Evolutionary conservation across 2,797 vertebrate species (phyloP).

Genomic region (Catostomus latipinnis): DNA sequence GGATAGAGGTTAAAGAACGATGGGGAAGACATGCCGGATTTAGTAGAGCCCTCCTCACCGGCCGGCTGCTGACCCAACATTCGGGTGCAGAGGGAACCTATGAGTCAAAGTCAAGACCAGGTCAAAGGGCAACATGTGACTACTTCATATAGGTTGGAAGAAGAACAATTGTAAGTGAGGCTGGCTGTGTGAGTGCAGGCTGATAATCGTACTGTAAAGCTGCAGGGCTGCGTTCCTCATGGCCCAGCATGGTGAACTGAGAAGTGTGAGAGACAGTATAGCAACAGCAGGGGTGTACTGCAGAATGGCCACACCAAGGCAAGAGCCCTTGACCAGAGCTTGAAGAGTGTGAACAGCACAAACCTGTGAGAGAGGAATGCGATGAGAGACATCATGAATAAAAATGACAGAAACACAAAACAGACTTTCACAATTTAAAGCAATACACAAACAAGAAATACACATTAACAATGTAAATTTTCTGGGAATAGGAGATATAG

Average conservation of each 20-base stretch:
- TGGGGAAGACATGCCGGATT: slow-evolving; percentile 78
- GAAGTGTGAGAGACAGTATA: slow-evolving; percentile 78
- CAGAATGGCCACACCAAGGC: slow-evolving; percentile 79
- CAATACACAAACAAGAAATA: too few species aligned
- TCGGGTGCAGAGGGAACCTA: slow-evolving; percentile 85
- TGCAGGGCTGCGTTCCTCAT: slow-evolving; percentile 93
- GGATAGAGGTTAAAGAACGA: slow-evolving; percentile 86
- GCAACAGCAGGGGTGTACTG: slow-evolving; percentile 76
- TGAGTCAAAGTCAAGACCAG: background rate
- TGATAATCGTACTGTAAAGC: slow-evolving; percentile 84
- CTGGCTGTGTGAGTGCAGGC: background rate
- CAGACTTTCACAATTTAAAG: too few species aligned
- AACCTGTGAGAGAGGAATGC: slow-evolving; percentile 73
- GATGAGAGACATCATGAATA: background rate
- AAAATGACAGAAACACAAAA: too few species aligned
- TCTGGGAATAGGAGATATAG: too few species aligned
- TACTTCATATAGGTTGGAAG: background rate
- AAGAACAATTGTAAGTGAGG: background rate
- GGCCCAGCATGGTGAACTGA: slow-evolving; percentile 88
- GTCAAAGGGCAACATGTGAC: background rate
- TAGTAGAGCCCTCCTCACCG: slow-evolving; percentile 65
- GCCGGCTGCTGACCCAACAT: slow-evolving; percentile 84
- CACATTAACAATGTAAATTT: too few species aligned
- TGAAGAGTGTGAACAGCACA: slow-evolving; percentile 89
- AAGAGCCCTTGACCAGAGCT: slow-evolving; percentile 81